phyloP scores from a whole-genome alignment of 2,888 invertebrate genomes.

The Electrophaes corylata region DNA sequence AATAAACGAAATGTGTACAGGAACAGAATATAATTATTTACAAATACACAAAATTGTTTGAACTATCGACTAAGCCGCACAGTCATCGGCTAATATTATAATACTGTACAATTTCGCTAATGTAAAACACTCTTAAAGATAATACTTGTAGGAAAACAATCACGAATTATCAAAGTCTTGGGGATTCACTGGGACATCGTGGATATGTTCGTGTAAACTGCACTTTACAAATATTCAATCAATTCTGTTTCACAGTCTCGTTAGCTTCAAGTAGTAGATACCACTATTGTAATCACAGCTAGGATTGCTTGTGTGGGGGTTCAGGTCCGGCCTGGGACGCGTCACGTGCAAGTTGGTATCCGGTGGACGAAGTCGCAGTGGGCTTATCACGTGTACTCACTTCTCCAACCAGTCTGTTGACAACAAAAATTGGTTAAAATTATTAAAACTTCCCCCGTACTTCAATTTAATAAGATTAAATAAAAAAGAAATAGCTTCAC shows the following conservation, averaged over 20 bases:
- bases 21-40: slow-evolving; percentile 77
- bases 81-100: slow-evolving; percentile 76
- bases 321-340: slow-evolving; percentile 30
- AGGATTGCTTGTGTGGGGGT: slow-evolving; percentile 46
- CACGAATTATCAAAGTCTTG: slow-evolving; percentile 73
- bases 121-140: slow-evolving; percentile 74
- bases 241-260: slow-evolving; percentile 81
- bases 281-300: slow-evolving; percentile 63
- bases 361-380: slow-evolving; percentile 53
- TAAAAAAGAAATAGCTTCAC: too few relatives aligned
- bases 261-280: slow-evolving; percentile 48
- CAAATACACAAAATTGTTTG: slow-evolving; percentile 78
- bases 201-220: slow-evolving; percentile 69
- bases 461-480: too few relatives aligned
- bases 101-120: slow-evolving; percentile 84
- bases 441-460: not conserved
- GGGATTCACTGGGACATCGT: slow-evolving; percentile 58
- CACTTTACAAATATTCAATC: slow-evolving; percentile 63
- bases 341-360: slow-evolving; percentile 19
- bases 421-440: not conserved
- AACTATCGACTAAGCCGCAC: slow-evolving; percentile 74
- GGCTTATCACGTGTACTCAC: slow-evolving; percentile 96
- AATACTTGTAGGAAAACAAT: slow-evolving; percentile 77
- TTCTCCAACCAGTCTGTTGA: slow-evolving; percentile 94
- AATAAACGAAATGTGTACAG: slow-evolving; percentile 70